These are phyloP conservation scores for Colostygia pectinataria DNA, from an alignment of 2,888 invertebrate genomes.

Conservation along the genomic window DNA sequence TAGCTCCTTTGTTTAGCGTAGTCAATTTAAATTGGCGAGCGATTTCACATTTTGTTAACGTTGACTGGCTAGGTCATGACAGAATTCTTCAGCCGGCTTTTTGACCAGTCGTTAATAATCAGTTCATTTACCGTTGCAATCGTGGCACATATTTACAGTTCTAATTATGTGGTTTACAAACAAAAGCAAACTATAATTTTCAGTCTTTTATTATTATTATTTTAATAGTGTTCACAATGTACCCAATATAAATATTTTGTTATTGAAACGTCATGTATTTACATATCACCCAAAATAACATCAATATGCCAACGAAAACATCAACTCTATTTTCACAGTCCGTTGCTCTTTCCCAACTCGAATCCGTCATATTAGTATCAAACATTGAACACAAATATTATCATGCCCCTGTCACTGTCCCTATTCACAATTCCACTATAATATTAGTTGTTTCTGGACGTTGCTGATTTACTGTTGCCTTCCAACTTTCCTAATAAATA, in stretches of 20 bases:
- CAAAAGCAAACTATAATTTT: too few species aligned
- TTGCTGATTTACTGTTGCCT: conserved; percentile 73
- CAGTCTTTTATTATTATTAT: too few species aligned
- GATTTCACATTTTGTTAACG: too few species aligned
- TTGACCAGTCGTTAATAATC: too few species aligned
- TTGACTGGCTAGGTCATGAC: too few species aligned
- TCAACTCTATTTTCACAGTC: conserved; percentile 39
- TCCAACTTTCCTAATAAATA: conserved; percentile 80
- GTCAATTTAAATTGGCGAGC: too few species aligned
- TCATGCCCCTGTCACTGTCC: conserved; percentile 44
- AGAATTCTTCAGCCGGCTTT: too few species aligned
- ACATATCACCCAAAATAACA: conserved; percentile 25
- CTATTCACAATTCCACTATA: conserved; percentile 40
- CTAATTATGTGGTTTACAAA: too few species aligned
- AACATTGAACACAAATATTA: conserved; percentile 48
- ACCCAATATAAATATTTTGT: background rate
- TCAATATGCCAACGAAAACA: conserved; percentile 40
- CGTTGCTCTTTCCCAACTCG: conserved; percentile 40
- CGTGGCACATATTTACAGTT: too few species aligned
- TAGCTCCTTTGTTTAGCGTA: too few species aligned
- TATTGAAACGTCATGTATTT: background rate
- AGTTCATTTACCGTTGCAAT: too few species aligned
- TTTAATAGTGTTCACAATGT: too few species aligned
- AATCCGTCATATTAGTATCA: conserved; percentile 47
- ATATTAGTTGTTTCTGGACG: conserved; percentile 57